Evolutionary conservation across 1,140 invertebrate species (phyloP).

Genomic region (Cheumatopsyche charites): DNA sequence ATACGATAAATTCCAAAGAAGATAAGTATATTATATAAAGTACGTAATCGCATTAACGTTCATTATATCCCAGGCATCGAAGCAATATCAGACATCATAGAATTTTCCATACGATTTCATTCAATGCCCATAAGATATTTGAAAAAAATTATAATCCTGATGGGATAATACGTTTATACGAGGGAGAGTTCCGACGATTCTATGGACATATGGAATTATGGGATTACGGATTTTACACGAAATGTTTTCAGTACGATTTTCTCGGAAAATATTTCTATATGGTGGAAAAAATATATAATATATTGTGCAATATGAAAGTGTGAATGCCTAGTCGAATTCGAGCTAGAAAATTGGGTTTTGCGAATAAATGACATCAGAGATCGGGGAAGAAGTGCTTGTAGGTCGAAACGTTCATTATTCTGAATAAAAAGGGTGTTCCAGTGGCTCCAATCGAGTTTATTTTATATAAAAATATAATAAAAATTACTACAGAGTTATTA

Average conservation of each 20-base stretch:
- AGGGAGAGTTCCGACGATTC: slow-evolving; percentile 15
- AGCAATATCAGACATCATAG: slow-evolving; percentile 38
- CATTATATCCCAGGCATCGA: slow-evolving; percentile 34
- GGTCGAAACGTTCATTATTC: slow-evolving; percentile 35
- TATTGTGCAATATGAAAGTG: too few relatives aligned
- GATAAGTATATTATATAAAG: slow-evolving; percentile 34
- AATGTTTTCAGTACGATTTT: background rate
- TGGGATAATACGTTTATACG: slow-evolving; percentile 32
- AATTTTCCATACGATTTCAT: slow-evolving; percentile 48
- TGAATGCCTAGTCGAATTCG: too few relatives aligned
- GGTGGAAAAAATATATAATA: background rate
- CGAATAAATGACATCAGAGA: slow-evolving; percentile 28
- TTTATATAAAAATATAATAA: slow-evolving; percentile 33
- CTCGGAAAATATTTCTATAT: background rate
- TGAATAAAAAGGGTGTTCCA: slow-evolving; percentile 30
- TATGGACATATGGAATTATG: slow-evolving; percentile 26
- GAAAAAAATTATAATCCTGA: slow-evolving; percentile 33
- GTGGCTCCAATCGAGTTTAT: slow-evolving; percentile 30
- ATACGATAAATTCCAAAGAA: slow-evolving; percentile 46
- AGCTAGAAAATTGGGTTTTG: slow-evolving; percentile 35
- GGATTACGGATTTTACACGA: slow-evolving; percentile 20
- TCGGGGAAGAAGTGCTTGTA: slow-evolving; percentile 7
- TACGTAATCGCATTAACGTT: slow-evolving; percentile 44
- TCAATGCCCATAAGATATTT: slow-evolving; percentile 24
- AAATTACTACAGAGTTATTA: slow-evolving; percentile 24